Evolutionary conservation across 1,140 invertebrate species (phyloP), one percentile per base, ranked within the genome.

Genomic region (Bombus ignitus): DNA sequence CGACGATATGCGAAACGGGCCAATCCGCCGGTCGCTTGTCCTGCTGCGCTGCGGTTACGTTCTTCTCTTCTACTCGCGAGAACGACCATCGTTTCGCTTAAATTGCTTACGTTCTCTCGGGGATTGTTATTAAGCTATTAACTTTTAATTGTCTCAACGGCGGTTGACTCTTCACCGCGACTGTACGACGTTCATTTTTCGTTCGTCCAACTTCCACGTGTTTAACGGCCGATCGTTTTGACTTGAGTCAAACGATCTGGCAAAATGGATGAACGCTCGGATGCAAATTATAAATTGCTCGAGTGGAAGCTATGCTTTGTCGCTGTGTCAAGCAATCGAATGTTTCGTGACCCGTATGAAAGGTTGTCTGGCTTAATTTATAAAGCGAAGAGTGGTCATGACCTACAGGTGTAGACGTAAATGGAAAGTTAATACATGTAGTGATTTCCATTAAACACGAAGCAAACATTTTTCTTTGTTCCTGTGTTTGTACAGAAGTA

Each of bases 41-140:
- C 72, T 12, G 42, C n/a, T 35, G 42, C 15, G 42, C n/a, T 35
- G 42, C 39, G 72, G 42, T 74, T 32, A 74, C 72, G 42, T 74
- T 74, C 62, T 66, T 77, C 73, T 35, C 32, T 66, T 75, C 25
- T 42, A 12, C 39, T 39, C 25, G 71, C 71, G 80, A 44, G 37
- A 82, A 62, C 37, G 74, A 28, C 42, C 44, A 77, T 77, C 81
- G 81, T 77, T 77, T 32, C 62, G 35, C 65, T 83, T n/a, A 66
- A 83, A 83, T 83, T 77, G 74, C 81, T 83, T 77, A 77, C 73
- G 37, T 57, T 42, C 74, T 32, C 44, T 5, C 25, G 35, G 62
- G 42, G 1, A 44, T 77, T 83, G 74, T 77, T 83, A 83, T 83
- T 77, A 83, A 83, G 44, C 44, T 77, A 83, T 83, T 83, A 83